Base-by-base conservation (phyloP, 2,113 vertebrate genomes). In the Acrocephalus arundinaceus region DNA sequence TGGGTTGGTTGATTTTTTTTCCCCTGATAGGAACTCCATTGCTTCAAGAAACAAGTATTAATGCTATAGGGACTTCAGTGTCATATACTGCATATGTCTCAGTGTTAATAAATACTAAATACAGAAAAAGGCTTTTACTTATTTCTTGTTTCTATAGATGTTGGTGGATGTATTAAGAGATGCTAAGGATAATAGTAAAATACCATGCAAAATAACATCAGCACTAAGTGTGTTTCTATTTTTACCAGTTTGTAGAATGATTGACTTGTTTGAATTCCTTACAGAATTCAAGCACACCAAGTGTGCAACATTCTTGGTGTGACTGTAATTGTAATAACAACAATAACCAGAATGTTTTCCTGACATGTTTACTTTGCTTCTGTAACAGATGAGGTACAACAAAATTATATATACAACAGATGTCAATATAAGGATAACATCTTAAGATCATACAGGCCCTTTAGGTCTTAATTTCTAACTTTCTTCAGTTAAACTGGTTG, bases 1-100 rank as follows among this genome's bases (percentile, higher is more conserved):
- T 87, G 62, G 33, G 23, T 62, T 82, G 22, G 8, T 24, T 54
- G 27, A 96, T 94, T 94, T 72, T 61, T 39, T 96, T 92, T 96
- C 85, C 66, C 25, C 52, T 66, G 58, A 92, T 77, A 95, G 86
- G 63, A 80, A 77, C 31, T 94, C 49, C 80, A 96, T 94, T 92
- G 23, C 80, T 97, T 95, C 89, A 94, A 96, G 94, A 92, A 97
- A 89, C 58, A 95, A 90, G 57, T 79, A 88, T 97, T 97, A 97
- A 95, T 85, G 21, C 67, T 94, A 51, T 89, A 92, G 46, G 15
- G 37, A 89, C 66, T 82, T 74, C 27, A 86, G 41, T 30, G 11
- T 75, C 62, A 9, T 67, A 17, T 52, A 58, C 28, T 33, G 31
- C 17, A 5, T 83, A 57, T 31, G 27, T 89, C 31, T 85, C 54